phyloP scores from a whole-genome alignment of 1,140 invertebrate genomes.

The Papilio polytes region DNA sequence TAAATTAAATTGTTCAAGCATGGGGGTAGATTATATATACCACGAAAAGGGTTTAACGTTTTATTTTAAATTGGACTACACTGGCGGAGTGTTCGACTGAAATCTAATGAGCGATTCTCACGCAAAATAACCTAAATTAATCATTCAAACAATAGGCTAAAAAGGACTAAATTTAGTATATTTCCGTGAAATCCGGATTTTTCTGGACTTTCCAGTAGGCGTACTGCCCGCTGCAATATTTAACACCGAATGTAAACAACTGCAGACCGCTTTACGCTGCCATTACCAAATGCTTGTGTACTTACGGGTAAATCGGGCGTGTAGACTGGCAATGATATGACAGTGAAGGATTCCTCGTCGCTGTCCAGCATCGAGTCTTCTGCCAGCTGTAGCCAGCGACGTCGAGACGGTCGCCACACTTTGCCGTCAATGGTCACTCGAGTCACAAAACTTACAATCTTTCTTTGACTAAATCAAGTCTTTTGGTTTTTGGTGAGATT shows the following conservation, averaged over 20 bases:
- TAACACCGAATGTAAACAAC: background rate
- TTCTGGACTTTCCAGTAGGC: too few species aligned
- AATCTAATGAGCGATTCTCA: slow-evolving; percentile 42
- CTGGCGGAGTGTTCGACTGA: background rate
- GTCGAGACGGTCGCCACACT: slow-evolving; percentile 74
- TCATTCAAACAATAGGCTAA: slow-evolving; percentile 41
- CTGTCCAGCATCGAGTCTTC: slow-evolving; percentile 79
- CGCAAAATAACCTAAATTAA: slow-evolving; percentile 58
- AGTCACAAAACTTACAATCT: slow-evolving; percentile 5
- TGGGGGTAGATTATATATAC: slow-evolving; percentile 6
- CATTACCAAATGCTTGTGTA: slow-evolving; percentile 36
- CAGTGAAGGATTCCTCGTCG: slow-evolving; percentile 81
- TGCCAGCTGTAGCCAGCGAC: slow-evolving; percentile 73
- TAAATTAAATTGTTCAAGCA: slow-evolving; percentile 11
- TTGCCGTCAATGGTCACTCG: slow-evolving; percentile 52
- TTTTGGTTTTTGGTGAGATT: slow-evolving; percentile 39
- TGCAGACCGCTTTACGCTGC: background rate
- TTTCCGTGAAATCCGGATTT: too few species aligned
- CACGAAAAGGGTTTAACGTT: background rate
- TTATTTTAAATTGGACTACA: slow-evolving; percentile 25
- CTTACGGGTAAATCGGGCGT: slow-evolving; percentile 73
- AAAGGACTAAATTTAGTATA: too few species aligned
- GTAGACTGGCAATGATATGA: slow-evolving; percentile 79
- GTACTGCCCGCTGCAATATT: background rate
- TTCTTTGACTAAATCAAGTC: background rate